Base-by-base conservation (phyloP, 1,140 invertebrate species). In the Anastrepha obliqua region DNA sequence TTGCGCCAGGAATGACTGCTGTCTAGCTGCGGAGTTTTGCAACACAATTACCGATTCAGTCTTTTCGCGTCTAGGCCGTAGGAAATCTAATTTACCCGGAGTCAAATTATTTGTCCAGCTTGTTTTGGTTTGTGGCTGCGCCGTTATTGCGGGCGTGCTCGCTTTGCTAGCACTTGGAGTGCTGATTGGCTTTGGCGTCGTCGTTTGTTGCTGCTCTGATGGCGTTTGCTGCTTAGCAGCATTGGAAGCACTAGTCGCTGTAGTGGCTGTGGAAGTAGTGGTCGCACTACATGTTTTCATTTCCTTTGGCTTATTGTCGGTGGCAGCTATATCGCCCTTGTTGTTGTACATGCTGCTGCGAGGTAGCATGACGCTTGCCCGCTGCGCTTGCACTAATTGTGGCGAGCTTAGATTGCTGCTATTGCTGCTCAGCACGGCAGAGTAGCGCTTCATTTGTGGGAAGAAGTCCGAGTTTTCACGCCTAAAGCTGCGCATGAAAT, bases 391-490 rank as follows among this genome's bases (percentile, higher is more conserved):
- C 93, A 89, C 93, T 91, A 88, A 64, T 78, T 88, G 89, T 64
- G 88, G 87, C 67, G 90, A 85, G 11, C 47, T 87, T 29, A 67
- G 29, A 89, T 86, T 90, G 91, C 90, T 89, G 93, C 93, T 93
- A 94, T 90, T 91, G 90, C 90, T 91, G 90, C 90, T 93, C 85
- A 92, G 95, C 92, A 97, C 94, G 9, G 96, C 96, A 47, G 96
- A 97, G 91, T 97, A 96, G 58, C 96, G 93, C n/a, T 95, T 95
- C 17, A 95, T 94, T 62, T 95, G 90, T 1, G 96, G 96, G 90
- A 97, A 97, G 88, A 97, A 96, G 90, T 97, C 96, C 0, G 96
- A 97, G 93, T 97, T 97, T 92, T 97, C 97, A 87, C 97, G 95
- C 47, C 97, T 94, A 91, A 97, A 97, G n/a, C 96, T 96, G 88